phyloP scores from a whole-genome alignment of 2,797 vertebrate species.

The Cichlasoma orientale region DNA sequence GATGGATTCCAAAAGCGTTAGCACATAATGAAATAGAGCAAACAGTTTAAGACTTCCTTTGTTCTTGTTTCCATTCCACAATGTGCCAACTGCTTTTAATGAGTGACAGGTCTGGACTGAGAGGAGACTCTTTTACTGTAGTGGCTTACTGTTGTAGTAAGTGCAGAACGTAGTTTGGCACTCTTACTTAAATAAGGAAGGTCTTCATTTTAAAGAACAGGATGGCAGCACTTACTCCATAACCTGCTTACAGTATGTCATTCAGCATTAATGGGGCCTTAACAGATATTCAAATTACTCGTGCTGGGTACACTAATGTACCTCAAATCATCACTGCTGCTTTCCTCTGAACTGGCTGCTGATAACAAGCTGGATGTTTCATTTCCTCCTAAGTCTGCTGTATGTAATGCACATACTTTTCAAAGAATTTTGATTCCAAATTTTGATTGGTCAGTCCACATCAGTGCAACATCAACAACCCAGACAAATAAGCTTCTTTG shows the following conservation, averaged over 20 bases:
- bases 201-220: background rate
- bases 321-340: background rate
- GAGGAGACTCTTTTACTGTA: background rate
- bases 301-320: background rate
- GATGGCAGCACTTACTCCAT: background rate
- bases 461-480: background rate
- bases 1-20: background rate
- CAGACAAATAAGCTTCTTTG: background rate
- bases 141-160: accelerated
- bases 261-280: too few species aligned
- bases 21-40: background rate
- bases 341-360: background rate
- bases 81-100: background rate
- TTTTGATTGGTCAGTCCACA: background rate
- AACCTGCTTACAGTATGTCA: background rate
- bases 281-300: background rate
- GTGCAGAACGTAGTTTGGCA: background rate
- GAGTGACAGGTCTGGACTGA: background rate
- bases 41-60: background rate
- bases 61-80: background rate
- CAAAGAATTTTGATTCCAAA: too few species aligned
- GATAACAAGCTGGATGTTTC: background rate
- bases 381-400: background rate
- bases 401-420: too few species aligned
- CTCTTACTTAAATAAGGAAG: background rate